Evolutionary conservation across 2,797 vertebrate species (phyloP).

Genomic region (Gymnocypris eckloni): DNA sequence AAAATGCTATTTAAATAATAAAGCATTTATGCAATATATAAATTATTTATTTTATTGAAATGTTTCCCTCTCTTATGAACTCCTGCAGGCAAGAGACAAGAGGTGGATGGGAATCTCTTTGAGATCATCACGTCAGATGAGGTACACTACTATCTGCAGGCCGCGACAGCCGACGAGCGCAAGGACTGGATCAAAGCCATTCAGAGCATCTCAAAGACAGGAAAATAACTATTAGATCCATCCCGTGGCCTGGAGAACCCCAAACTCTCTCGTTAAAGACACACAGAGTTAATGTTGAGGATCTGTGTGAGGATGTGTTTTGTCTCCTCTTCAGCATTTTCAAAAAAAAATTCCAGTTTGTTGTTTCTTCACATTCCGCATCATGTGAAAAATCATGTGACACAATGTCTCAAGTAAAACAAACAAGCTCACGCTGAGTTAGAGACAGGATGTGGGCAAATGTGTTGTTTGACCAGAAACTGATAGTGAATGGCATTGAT

Average conservation of each 20-base stretch:
- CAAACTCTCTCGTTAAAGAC: not conserved
- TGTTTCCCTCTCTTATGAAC: constrained; percentile 22
- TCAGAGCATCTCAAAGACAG: constrained; percentile 86
- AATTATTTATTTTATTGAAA: not conserved
- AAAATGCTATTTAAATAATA: not conserved
- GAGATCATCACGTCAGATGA: constrained; percentile 97
- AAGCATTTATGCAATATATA: not conserved
- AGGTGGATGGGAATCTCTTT: constrained; percentile 89
- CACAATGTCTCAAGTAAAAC: not conserved
- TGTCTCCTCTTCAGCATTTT: not conserved
- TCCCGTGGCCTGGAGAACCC: not conserved
- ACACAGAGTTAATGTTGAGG: not conserved
- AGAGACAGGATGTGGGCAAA: constrained; percentile 10
- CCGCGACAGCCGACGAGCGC: constrained; percentile 85
- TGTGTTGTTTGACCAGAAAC: constrained; percentile 2
- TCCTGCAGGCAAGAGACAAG: constrained; percentile 84
- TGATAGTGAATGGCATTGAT: not conserved
- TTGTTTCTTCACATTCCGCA: not conserved
- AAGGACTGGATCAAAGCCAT: constrained; percentile 95
- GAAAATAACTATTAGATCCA: constrained; percentile 81
- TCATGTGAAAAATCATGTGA: not conserved
- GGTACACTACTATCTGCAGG: constrained; percentile 91
- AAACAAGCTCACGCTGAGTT: not conserved
- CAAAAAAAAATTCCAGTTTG: not conserved
- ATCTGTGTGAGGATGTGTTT: not conserved